Base-by-base conservation (phyloP, 2,113 vertebrate genomes). In the Myocastor coypus region DNA sequence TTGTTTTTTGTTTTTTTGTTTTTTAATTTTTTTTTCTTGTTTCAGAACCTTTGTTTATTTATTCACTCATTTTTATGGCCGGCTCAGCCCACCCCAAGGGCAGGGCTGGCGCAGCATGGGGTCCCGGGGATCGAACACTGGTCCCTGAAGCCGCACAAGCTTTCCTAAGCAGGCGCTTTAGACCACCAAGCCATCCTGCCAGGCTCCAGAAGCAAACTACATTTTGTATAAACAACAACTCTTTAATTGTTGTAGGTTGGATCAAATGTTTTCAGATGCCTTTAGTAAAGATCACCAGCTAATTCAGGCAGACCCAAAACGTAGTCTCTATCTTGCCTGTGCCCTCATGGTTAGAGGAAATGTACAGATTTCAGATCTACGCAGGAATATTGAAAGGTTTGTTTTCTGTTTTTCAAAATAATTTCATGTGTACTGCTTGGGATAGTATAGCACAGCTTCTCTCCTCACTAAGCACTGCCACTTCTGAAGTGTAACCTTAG, bases 221-320 rank as follows among this genome's bases (percentile, higher is more conserved):
- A 28, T 75, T 95, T 73, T 94, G 3, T 83, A 61, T 95, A 75
- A 97, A n/a, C 87, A 50, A 0, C 96, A 90, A 91, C 66, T 80
- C 13, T 96, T 92, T 93, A 78, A 83, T 96, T 97, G 57, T 92
- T 95, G 10, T 94, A 99, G 99, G 88, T 95, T 99, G 98, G 99
- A 99, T 98, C 99, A 99, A 97, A 99, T 99, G 99, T 99, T 99
- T 98, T 99, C 99, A 78, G 99, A 99, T 94, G 99, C 99, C 19
- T 99, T 99, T 97, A 99, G 99, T 83, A 99, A 99, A 98, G 99
- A 99, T 92, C 99, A 99, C 97, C 99, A 99, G 85, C 98, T 99
- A 46, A 99, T 99, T 97, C 98, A 91, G 92, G 99, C 99, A 5
- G 99, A 99, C 96, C 99, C 99, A 12, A 99, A 98, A 94, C 99